These are phyloP conservation scores for Scortum barcoo DNA, from an alignment of 2,113 vertebrate genomes.

Conservation along the genomic window DNA sequence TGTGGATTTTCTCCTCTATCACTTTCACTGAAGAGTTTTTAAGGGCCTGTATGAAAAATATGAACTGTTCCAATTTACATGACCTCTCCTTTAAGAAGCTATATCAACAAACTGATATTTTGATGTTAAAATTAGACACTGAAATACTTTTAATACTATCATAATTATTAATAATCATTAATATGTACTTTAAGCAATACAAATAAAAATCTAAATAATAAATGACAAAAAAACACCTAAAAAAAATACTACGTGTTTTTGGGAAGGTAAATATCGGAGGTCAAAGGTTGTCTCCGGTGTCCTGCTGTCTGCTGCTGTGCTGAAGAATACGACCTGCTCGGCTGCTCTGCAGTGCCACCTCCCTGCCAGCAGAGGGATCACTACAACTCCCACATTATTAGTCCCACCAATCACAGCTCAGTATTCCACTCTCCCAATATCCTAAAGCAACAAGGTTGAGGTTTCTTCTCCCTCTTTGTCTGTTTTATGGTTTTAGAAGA, in stretches of 20 bases:
- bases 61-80: not conserved
- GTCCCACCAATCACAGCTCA: conserved; percentile 32
- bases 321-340: not conserved
- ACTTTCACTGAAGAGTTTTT: not conserved
- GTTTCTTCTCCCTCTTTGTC: conserved; percentile 16
- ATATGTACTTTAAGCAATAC: not conserved
- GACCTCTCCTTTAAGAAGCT: not conserved
- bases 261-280: not conserved
- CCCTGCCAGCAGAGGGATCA: conserved; percentile 53
- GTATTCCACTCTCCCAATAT: conserved; percentile 20
- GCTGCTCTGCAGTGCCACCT: conserved; percentile 34
- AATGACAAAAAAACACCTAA: not conserved
- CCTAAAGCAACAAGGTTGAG: conserved; percentile 32
- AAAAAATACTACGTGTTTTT: too few relatives aligned
- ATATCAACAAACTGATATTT: not conserved
- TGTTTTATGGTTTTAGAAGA: not conserved
- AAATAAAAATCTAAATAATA: not conserved
- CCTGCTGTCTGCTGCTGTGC: not conserved
- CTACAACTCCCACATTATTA: not conserved
- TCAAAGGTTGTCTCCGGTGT: conserved; percentile 12
- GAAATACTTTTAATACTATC: not conserved
- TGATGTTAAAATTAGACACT: not conserved
- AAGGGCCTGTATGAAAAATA: not conserved
- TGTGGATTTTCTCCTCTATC: not conserved
- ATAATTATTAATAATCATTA: not conserved